Base-by-base conservation (phyloP, 2,888 invertebrate species). In the Drosophila macrothrix region DNA sequence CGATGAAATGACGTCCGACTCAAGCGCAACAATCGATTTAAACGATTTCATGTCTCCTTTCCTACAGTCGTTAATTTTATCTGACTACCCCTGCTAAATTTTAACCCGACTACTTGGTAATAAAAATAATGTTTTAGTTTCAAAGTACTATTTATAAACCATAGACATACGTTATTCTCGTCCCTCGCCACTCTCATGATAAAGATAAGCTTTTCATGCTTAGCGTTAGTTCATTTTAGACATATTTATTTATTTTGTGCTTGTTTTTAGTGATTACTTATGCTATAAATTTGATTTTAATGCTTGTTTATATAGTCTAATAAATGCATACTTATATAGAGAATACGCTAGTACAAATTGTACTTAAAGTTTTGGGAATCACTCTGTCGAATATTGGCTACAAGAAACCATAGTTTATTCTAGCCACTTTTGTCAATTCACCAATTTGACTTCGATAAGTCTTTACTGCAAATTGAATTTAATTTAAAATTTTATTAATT, bases 21-120 rank as follows among this genome's bases (percentile, higher is more conserved):
- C 55, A 43, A 72, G 73, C 64, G 49, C 58, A 65, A 75, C 80
- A 76, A 79, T 77, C 75, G 76, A 78, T 76, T 72, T 55, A 16
- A 71, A 62, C 53, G 25, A 46, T 46, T 46, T 46, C 25, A 80
- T 67, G 46, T 65, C 75, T 71, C 54, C 33, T 29, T 76, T 62
- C 22, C 55, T 33, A n/a, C 71, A 33, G 41, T 67, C 35, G 76
- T 76, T 60, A 52, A 72, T 71, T 56, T 46, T 25, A 4, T 46
- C 25, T 16, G 46, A 46, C 10, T 53, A 56, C 49, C 49, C 52
- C 59, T n/a, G 31, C 46, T 46, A 4, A 39, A 19, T 46, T 59
- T 63, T 33, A 19, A 49, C 6, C 33, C 29, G 12, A 43, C 29
- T 9, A 5, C n/a, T 49, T 50, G 25, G 16, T 33, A 22, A 49